Base-by-base conservation (phyloP, 2,888 invertebrate genomes). In the Koerneria pararmatus region DNA sequence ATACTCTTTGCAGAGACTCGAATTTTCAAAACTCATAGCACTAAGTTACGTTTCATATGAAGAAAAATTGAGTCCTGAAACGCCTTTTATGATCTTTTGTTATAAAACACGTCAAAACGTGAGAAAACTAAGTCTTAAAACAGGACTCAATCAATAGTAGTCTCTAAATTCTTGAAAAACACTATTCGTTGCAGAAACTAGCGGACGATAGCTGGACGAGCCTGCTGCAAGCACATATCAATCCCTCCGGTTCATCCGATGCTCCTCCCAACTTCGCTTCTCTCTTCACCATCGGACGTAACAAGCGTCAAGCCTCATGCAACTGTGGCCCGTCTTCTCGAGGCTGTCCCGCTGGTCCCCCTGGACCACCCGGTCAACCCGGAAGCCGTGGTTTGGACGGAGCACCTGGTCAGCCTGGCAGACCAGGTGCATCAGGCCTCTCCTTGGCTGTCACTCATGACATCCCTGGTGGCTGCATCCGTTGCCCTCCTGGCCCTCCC, bases 381-480 rank as follows among this genome's bases (percentile, higher is more conserved):
- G 65, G 65, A 65, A 32, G 32, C 1, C 57, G 65, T 22, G 73
- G 73, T 59, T 67, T 66, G 22, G 37, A 70, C 34, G 73, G 73
- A 65, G 61, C 51, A 27, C 71, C 70, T 29, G 74, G 74, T 66
- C 69, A 70, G 61, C 70, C 72, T 37, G 76, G 76, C 63, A 67
- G 69, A 24, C 71, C 67, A 22, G 76, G 76, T 61, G 70, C 68
- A 51, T 67, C 69, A 54, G 71, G 73, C 67, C 65, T 74, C 37
- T 67, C 73, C 35, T 70, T 71, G 58, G 66, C 69, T 27, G 69
- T 71, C 63, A 71, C 71, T 24, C 69, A 70, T 48, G 67, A 71
- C 51, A 67, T 65, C 46, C 73, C 73, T 54, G 74, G 74, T 24
- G 74, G 73, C 46, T 73, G 74, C 72, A 73, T 76, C 71, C 69